Conservation (phyloP, 2,888 invertebrate genomes). For the Epinotia brunnichana region DNA sequence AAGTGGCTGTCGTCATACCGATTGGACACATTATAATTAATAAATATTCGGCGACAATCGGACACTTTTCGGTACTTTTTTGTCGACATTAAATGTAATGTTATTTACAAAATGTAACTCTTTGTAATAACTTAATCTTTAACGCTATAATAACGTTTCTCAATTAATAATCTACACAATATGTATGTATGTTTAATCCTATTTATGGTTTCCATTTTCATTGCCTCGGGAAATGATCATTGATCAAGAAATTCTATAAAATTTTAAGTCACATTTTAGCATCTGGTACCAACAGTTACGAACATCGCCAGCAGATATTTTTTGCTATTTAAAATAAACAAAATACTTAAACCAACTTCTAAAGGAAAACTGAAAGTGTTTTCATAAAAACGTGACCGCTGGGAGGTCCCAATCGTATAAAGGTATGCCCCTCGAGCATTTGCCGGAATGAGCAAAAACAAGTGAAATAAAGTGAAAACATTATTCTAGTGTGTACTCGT, state of each 20-base stretch:
- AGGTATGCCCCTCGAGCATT: constrained; percentile 69
- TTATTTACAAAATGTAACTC: too few species aligned
- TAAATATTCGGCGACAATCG: too few species aligned
- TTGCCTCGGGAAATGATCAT: too few species aligned
- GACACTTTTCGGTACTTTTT: too few species aligned
- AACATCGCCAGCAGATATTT: constrained; percentile 7
- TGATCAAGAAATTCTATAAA: not conserved
- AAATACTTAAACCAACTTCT: constrained; percentile 10
- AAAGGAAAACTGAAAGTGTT: constrained; percentile 36
- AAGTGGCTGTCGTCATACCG: too few species aligned
- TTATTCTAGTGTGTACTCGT: constrained; percentile 75
- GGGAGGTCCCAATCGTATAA: constrained; percentile 68
- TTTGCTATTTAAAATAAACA: constrained; percentile 1
- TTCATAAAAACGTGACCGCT: constrained; percentile 61
- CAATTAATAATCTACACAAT: too few species aligned
- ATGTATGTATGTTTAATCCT: too few species aligned
- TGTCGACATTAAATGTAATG: too few species aligned
- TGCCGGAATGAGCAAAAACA: constrained; percentile 72
- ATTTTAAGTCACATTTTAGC: not conserved
- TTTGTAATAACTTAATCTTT: too few species aligned
- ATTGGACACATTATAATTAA: too few species aligned
- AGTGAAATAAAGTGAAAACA: constrained; percentile 78
- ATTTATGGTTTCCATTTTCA: too few species aligned
- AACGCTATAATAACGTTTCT: too few species aligned
- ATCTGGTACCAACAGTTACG: not conserved